A percentile compares a stretch with the other conserved stretches of the same genome.
Conservation (phyloP, 2,797 vertebrate genomes). For the Loris lydekkerianus region DNA sequence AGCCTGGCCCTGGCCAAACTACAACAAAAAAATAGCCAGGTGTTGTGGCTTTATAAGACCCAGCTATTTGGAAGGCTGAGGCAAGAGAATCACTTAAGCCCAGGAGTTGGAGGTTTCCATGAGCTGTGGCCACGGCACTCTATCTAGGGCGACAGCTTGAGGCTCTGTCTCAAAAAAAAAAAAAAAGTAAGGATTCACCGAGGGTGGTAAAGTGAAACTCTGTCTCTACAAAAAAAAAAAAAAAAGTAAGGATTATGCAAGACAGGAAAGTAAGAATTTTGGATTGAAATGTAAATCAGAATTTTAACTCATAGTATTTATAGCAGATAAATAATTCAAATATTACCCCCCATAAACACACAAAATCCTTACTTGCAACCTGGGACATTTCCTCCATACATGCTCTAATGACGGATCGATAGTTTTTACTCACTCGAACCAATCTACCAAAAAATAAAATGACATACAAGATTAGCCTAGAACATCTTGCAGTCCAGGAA, state of each 20-base stretch:
- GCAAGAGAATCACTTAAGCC: too few species aligned
- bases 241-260: conserved; percentile 1
- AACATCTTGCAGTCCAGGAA: background rate
- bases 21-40: too few species aligned
- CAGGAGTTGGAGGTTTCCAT: too few species aligned
- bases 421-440: conserved; percentile 97
- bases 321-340: background rate
- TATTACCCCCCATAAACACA: background rate
- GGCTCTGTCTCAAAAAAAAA: too few species aligned
- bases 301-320: background rate
- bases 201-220: too few species aligned
- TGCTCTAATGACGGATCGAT: conserved; percentile 96
- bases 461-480: background rate
- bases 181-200: background rate
- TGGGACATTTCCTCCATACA: conserved; percentile 98
- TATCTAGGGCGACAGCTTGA: too few species aligned
- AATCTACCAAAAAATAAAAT: conserved; percentile 90
- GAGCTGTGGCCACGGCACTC: too few species aligned
- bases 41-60: too few species aligned
- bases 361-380: conserved; percentile 89
- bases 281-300: background rate
- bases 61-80: too few species aligned
- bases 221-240: background rate
- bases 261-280: background rate
- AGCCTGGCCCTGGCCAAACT: too few species aligned